Conservation (phyloP, 2,797 vertebrate species). For the Anisognathus igniventris region DNA sequence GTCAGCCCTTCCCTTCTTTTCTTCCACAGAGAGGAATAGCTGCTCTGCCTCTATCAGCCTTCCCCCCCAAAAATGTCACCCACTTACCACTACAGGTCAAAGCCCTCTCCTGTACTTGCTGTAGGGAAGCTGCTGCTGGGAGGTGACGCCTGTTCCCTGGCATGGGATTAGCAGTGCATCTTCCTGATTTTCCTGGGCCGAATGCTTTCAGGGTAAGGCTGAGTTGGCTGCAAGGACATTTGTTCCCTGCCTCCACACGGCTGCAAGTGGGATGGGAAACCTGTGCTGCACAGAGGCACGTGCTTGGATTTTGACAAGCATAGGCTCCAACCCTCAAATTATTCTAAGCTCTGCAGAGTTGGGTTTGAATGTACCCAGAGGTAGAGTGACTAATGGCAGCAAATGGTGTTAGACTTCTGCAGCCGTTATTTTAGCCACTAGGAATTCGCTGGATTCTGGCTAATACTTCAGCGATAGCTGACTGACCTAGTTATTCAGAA, state of each 20-base stretch:
- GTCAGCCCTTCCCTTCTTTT: neutral
- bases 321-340: conserved; percentile 12
- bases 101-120: neutral
- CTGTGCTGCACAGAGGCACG: neutral
- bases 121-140: neutral
- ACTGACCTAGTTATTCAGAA: conserved; percentile 46
- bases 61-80: no score
- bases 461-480: conserved; percentile 3
- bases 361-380: neutral
- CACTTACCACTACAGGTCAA: fast-evolving
- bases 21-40: fast-evolving
- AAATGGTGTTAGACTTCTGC: neutral
- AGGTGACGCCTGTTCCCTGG: fast-evolving
- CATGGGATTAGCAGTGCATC: fast-evolving
- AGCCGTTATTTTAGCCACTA: conserved; percentile 9
- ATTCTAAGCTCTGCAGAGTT: conserved; percentile 20
- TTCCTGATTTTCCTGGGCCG: neutral
- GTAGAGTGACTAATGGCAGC: conserved; percentile 35
- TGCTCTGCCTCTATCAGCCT: neutral
- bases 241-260: neutral
- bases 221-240: neutral
- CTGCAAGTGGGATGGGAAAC: neutral
- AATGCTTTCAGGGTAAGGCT: neutral
- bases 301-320: neutral
- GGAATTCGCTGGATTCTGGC: neutral